These are phyloP conservation scores for Eristalinus sepulchralis DNA, from an alignment of 2,888 invertebrate species.

Conservation along the genomic window DNA sequence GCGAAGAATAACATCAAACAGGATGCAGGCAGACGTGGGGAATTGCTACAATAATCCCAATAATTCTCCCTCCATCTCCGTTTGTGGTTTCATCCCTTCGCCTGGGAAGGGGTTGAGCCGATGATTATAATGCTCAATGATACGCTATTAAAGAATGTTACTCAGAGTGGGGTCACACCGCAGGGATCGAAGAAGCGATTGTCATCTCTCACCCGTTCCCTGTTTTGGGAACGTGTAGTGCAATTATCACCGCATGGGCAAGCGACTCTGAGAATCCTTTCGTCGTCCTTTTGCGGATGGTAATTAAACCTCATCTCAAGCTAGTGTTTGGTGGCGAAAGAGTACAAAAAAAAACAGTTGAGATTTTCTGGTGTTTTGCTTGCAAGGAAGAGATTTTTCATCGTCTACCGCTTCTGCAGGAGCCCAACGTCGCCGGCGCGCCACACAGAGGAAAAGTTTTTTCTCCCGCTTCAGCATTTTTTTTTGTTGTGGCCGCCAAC, in stretches of 20 bases:
- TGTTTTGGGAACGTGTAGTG: conserved; percentile 30
- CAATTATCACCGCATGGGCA: conserved; percentile 63
- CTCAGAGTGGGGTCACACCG: conserved; percentile 37
- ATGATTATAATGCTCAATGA: conserved; percentile 66
- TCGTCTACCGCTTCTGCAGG: conserved; percentile 69
- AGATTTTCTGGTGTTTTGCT: conserved; percentile 68
- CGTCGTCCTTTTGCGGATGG: conserved; percentile 31
- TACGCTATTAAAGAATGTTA: conserved; percentile 62
- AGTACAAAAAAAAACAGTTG: conserved; percentile 37
- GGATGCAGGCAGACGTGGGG: background rate
- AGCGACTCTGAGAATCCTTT: background rate
- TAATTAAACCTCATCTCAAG: conserved; percentile 62
- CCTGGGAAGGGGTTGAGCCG: background rate
- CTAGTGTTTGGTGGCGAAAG: conserved; percentile 58
- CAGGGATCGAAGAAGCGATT: conserved; percentile 54
- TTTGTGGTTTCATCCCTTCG: conserved; percentile 33
- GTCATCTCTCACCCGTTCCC: conserved; percentile 15
- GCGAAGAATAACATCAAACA: conserved; percentile 36
- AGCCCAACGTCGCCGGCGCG: conserved; percentile 21
- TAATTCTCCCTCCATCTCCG: conserved; percentile 39
- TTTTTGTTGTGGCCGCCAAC: background rate
- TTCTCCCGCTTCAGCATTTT: background rate
- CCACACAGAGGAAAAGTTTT: conserved; percentile 31
- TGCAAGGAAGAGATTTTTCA: conserved; percentile 56
- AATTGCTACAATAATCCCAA: conserved; percentile 56